Conservation (phyloP, 2,113 vertebrate genomes). For the Alaudala cheleensis region DNA sequence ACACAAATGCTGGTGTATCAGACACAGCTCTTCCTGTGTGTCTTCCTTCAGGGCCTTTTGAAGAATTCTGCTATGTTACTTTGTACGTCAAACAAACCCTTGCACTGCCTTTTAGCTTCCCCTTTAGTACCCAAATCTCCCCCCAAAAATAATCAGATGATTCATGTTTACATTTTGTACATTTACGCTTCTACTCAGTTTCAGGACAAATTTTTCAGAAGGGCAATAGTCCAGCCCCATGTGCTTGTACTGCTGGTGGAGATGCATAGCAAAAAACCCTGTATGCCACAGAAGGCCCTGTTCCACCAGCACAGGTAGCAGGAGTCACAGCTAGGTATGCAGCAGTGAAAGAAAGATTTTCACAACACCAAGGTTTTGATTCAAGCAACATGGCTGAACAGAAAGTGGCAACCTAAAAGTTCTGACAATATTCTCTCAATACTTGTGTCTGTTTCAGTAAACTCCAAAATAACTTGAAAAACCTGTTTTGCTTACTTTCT, state of each 20-base stretch:
- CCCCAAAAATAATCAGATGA: neutral
- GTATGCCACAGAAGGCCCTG: neutral
- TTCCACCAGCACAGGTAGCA: neutral
- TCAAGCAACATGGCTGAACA: neutral
- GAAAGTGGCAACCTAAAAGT: neutral
- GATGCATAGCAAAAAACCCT: neutral
- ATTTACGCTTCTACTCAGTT: neutral
- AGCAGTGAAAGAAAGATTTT: neutral
- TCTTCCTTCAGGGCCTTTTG: neutral
- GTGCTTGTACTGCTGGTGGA: neutral
- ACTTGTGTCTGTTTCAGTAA: neutral
- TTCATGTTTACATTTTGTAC: neutral
- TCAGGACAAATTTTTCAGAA: neutral
- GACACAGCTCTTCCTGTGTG: neutral
- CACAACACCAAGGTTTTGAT: neutral
- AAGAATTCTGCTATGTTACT: neutral
- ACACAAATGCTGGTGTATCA: neutral
- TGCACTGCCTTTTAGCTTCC: neutral
- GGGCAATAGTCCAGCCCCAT: neutral
- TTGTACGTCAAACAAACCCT: neutral
- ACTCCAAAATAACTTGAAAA: neutral
- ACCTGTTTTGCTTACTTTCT: neutral
- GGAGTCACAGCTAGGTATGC: neutral
- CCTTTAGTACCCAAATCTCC: neutral
- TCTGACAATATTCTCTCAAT: neutral